Evolutionary conservation across 2,113 vertebrate genomes (phyloP).

Genomic region (Mixornis gularis): DNA sequence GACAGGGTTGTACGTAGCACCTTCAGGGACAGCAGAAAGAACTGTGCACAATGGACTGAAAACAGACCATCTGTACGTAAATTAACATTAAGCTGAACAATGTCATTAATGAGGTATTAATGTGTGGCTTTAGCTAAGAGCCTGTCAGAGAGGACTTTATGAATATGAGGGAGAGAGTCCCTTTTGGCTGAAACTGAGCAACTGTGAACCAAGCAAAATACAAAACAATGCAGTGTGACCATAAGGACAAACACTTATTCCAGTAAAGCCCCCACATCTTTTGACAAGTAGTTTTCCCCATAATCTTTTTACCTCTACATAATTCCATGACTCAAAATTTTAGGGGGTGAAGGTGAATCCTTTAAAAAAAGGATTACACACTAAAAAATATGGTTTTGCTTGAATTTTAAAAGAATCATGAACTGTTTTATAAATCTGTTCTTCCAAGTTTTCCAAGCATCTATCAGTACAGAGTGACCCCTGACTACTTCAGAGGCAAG

Average conservation of each 20-base stretch:
- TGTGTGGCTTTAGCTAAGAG: not conserved
- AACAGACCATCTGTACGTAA: slow-evolving; percentile 17
- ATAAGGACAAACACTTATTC: not conserved
- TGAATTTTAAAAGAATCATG: not conserved
- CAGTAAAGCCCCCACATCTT: rapidly evolving
- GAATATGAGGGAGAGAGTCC: not conserved
- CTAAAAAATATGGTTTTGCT: not conserved
- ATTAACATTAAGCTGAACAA: not conserved
- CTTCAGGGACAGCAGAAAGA: not conserved
- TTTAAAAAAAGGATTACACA: not conserved
- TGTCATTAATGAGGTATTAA: slow-evolving; percentile 16
- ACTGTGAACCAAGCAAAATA: not conserved
- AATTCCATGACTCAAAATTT: not conserved
- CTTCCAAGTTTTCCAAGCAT: not conserved
- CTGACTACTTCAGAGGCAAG: not conserved
- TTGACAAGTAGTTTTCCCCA: not conserved
- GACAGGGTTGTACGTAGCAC: not conserved
- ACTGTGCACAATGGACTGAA: slow-evolving; percentile 19
- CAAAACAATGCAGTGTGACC: not conserved
- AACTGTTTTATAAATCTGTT: not conserved
- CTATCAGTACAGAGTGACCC: not conserved
- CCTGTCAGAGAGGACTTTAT: not conserved
- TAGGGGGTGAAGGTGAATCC: not conserved
- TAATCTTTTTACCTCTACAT: not conserved
- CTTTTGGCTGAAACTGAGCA: not conserved